Evolutionary conservation across 2,888 invertebrate species (phyloP).

Genomic region (Noctuana brunneofusca): DNA sequence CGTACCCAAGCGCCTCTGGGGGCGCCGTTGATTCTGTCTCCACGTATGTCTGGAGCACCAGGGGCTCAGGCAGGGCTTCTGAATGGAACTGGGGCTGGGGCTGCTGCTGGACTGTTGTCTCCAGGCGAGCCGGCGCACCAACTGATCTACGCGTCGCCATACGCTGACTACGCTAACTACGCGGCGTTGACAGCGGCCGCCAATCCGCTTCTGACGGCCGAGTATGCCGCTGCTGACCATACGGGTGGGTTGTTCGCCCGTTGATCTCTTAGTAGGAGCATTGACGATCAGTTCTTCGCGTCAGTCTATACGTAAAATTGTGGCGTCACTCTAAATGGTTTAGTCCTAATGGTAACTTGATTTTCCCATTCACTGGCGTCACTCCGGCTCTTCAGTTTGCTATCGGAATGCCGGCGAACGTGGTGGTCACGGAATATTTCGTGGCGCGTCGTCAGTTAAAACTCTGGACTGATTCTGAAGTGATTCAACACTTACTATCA

Average conservation of each 20-base stretch:
- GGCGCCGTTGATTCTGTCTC: constrained; percentile 95
- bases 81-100: constrained; percentile 70
- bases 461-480: no score
- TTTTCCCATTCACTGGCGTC: no score
- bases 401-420: no score
- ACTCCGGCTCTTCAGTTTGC: no score
- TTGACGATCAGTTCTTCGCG: no score
- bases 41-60: constrained; percentile 92
- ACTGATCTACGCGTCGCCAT: constrained; percentile 93
- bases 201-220: constrained; percentile 90
- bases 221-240: constrained; percentile 93
- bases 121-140: constrained; percentile 88
- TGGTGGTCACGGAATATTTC: no score
- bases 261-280: constrained; percentile 62
- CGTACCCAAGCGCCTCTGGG: constrained; percentile 93
- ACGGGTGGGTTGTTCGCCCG: constrained; percentile 93
- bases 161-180: constrained; percentile 95
- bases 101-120: constrained; percentile 72
- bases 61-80: constrained; percentile 88
- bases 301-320: no score
- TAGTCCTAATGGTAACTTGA: no score
- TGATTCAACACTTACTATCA: no score
- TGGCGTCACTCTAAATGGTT: no score
- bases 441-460: no score
- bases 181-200: constrained; percentile 90